A percentile compares a stretch with the other conserved stretches of the same genome.
Evolutionary conservation across 2,113 vertebrate species (phyloP).

Genomic region (Rana temporaria): DNA sequence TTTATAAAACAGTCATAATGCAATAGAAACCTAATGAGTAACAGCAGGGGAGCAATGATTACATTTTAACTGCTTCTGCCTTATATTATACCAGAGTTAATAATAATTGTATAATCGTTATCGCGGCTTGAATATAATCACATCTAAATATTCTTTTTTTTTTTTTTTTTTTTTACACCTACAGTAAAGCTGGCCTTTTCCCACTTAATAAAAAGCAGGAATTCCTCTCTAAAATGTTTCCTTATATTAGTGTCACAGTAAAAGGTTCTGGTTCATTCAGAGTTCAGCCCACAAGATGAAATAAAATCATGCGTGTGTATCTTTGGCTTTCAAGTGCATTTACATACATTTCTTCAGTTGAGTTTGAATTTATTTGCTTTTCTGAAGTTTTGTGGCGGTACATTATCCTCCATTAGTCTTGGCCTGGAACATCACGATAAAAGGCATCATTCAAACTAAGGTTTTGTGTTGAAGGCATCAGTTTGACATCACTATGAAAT

Average conservation of each 20-base stretch:
- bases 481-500: too few relatives aligned
- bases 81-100: slow-evolving; percentile 7
- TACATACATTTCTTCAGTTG: slow-evolving; percentile 18
- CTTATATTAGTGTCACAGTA: neutral
- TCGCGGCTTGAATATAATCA: slow-evolving; percentile 38
- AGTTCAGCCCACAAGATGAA: slow-evolving; percentile 21
- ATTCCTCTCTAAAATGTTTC: neutral
- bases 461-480: too few relatives aligned
- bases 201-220: neutral
- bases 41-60: slow-evolving; percentile 21
- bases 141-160: neutral
- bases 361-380: slow-evolving; percentile 25
- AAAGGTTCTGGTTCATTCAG: slow-evolving; percentile 13
- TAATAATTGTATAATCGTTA: slow-evolving; percentile 27
- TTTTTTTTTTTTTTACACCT: neutral
- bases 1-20: neutral
- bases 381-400: neutral
- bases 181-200: neutral
- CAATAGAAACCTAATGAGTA: slow-evolving; percentile 18
- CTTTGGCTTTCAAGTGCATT: neutral
- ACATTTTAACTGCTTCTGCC: slow-evolving; percentile 14
- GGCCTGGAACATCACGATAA: neutral
- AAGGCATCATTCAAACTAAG: neutral
- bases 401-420: neutral
- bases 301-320: neutral